Conservation (phyloP, 2,888 invertebrate species). For the Terebella lapidaria region DNA sequence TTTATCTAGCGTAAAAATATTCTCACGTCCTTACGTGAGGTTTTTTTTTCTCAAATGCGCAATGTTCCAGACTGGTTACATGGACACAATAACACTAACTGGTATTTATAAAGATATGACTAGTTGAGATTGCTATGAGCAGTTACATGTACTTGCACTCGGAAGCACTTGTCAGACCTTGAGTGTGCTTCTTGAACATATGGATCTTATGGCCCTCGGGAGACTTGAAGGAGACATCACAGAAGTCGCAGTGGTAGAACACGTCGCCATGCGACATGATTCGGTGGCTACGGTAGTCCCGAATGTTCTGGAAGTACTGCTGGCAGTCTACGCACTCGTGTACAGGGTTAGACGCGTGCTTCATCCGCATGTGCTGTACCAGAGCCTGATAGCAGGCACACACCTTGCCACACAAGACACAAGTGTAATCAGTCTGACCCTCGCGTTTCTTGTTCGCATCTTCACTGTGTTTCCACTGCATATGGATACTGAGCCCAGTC, state of each 20-base stretch:
- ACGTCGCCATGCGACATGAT: neutral
- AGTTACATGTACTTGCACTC: too few species aligned
- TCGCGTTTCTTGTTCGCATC: neutral
- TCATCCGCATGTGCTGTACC: neutral
- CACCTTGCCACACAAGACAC: neutral
- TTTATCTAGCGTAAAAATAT: too few species aligned
- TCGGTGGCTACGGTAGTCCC: neutral
- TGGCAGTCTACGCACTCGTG: neutral
- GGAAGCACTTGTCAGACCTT: too few species aligned
- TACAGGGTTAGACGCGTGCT: neutral
- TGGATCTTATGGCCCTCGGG: conserved; percentile 17
- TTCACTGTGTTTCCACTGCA: neutral
- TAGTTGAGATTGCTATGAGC: too few species aligned
- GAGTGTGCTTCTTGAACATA: conserved; percentile 13
- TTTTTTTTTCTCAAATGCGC: too few species aligned
- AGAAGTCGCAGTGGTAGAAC: conserved; percentile 6
- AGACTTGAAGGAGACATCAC: conserved; percentile 8
- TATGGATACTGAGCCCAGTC: neutral
- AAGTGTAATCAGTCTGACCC: neutral
- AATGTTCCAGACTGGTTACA: too few species aligned
- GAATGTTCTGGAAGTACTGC: neutral
- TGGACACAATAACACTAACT: too few species aligned
- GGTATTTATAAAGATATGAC: too few species aligned
- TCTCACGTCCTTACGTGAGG: too few species aligned
- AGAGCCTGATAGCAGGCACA: neutral